Base-by-base conservation (phyloP, 2,888 invertebrate genomes). In the Eupithecia centaureata region DNA sequence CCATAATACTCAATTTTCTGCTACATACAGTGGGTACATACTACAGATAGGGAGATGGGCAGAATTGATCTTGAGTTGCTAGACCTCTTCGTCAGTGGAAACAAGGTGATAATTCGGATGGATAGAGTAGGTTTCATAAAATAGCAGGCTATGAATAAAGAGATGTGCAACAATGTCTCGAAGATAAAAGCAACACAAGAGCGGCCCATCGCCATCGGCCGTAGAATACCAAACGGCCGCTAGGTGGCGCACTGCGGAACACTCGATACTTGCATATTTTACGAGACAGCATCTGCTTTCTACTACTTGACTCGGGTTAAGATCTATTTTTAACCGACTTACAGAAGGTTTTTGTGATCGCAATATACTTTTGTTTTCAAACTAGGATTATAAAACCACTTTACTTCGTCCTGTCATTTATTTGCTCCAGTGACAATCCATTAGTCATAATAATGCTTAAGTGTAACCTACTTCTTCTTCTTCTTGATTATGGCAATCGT, bases 251-350 rank as follows among this genome's bases (percentile, higher is more conserved):
- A 84, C 73, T 83, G 84, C 83, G 84, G 79, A 85, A 83, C 81
- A 87, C 84, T 87, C 90, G 85, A 90, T 88, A 87, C 86, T 82
- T 92, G 92, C 91, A 92, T 92, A 92, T 91, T 92, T 92, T 88
- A 92, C 87, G 86, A 87, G 86, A 81, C 79, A 82, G 77, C 77
- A 78, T 78, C 81, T 75, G 79, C 76, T 79, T 66, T 61, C 47
- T 61, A 68, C 59, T 42, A 68, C 65, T 68, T 68, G 58, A 62
- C 59, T 64, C 27, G 61, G 59, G 59, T 52, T n/a, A 58, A 59
- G 54, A 59, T 61, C 59, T 68, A 62, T 62, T 65, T 65, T 22
- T 57, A 32, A 32, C 32, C 57, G 30, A 28, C 18, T 5, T 10
- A 12, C n/a, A n/a, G n/a, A 32, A 12, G 57, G 18, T 13, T 15